Base-by-base conservation (phyloP, 1,140 invertebrate genomes). In the Agrypnia vestita region DNA sequence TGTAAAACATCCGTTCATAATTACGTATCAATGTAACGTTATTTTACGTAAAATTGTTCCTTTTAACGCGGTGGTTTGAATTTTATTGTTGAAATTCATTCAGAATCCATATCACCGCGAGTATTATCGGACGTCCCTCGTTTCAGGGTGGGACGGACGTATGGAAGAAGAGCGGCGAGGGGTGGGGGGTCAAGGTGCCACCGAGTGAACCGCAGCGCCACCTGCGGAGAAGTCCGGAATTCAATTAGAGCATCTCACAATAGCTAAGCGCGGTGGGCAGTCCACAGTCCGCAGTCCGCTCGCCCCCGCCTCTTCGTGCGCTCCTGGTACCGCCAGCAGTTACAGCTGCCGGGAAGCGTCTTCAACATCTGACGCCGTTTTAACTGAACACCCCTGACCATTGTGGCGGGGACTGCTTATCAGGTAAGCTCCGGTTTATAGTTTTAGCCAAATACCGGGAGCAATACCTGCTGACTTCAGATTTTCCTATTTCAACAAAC, bases 181-280 rank as follows among this genome's bases (percentile, higher is more conserved):
- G n/a, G n/a, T n/a, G 53, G 69, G 51, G 11, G 53, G 56, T 51
- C 69, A 56, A 78, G 78, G 56, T 61, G 75, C 55, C 61, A 74
- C 44, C 25, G 79, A 56, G 44, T 19, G 44, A 73, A 79, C 78
- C 78, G 47, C 78, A 75, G 55, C 62, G 72, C 72, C 79, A 80
- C 72, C 79, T 76, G 73, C 79, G 72, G 79, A 53, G 62, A 76
- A 80, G 56, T 75, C 79, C 79, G 79, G 79, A 80, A 80, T 80
- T 80, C 79, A 80, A 80, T 80, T 80, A 80, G 79, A 75, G 79
- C n/a, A 80, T 80, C 73, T 75, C 79, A 76, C 79, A 76, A 76
- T 67, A 56, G 59, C 46, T 53, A 55, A 75, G 78, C 69, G 46
- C 51, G 44, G 35, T 49, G 71, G 46, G 15, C 69, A 64, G 62